These are phyloP conservation scores for Gobiocypris rarus DNA, from an alignment of 2,113 vertebrate genomes.

Conservation along the genomic window DNA sequence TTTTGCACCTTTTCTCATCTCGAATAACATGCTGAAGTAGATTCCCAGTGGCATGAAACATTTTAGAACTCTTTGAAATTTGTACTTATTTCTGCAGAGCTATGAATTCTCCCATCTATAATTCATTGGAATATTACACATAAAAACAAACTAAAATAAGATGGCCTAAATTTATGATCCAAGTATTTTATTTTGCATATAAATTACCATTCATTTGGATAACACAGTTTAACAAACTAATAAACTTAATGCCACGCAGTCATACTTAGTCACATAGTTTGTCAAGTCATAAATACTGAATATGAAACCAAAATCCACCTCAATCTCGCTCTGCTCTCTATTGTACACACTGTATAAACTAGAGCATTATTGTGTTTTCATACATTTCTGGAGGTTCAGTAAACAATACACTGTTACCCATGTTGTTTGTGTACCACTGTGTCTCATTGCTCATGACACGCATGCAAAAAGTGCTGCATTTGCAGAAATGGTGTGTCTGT, in stretches of 20 bases:
- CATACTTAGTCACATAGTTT: background rate
- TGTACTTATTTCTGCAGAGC: slow-evolving; percentile 12
- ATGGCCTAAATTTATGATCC: background rate
- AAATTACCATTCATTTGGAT: background rate
- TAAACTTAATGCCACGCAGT: background rate
- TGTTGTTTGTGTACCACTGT: slow-evolving; percentile 24
- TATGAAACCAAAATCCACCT: background rate
- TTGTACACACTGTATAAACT: background rate
- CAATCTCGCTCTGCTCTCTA: background rate
- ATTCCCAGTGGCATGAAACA: slow-evolving; percentile 23
- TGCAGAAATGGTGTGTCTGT: background rate
- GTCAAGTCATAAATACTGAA: background rate
- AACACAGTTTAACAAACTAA: background rate
- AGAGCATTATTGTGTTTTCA: background rate
- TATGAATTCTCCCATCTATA: slow-evolving; percentile 2
- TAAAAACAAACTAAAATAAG: slow-evolving; percentile 24
- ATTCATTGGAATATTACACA: background rate
- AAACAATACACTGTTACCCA: background rate
- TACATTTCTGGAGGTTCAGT: background rate
- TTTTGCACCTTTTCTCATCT: slow-evolving; percentile 21
- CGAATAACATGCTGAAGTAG: slow-evolving; percentile 25
- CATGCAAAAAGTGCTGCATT: slow-evolving; percentile 14
- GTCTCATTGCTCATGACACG: slow-evolving; percentile 26
- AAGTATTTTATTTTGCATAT: background rate
- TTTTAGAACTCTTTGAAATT: slow-evolving; percentile 31